These are phyloP conservation scores for Phyllostomus discolor DNA, from an alignment of 2,113 vertebrate species.

Conservation along the genomic window DNA sequence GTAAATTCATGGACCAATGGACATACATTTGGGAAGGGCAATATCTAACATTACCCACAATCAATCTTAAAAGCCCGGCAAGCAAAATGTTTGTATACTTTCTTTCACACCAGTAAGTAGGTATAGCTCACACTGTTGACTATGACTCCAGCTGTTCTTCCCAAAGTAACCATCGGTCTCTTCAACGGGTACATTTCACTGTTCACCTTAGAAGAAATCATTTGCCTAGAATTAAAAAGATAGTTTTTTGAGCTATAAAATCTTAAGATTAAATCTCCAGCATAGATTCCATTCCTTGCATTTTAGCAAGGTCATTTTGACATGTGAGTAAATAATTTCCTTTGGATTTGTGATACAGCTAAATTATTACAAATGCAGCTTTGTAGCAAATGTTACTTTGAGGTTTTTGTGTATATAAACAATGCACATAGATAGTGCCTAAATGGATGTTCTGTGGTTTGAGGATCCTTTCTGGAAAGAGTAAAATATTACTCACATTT, in stretches of 20 bases:
- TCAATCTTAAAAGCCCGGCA: background rate
- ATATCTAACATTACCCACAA: background rate
- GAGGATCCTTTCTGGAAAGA: constrained; percentile 41
- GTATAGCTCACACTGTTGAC: background rate
- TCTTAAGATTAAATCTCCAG: background rate
- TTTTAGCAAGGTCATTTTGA: constrained; percentile 17
- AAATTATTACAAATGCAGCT: constrained; percentile 33
- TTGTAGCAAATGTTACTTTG: constrained; percentile 44
- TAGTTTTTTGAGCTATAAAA: background rate
- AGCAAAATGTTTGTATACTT: background rate
- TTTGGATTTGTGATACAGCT: background rate
- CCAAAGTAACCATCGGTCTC: background rate
- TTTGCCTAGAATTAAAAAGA: background rate
- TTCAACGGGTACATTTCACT: background rate
- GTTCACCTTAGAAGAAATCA: background rate
- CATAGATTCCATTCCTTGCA: background rate
- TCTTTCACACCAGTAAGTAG: background rate
- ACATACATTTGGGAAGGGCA: background rate
- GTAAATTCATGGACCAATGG: background rate
- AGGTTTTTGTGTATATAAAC: constrained; percentile 25
- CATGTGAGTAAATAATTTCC: constrained; percentile 9
- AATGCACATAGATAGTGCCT: background rate
- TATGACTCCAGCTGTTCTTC: background rate
- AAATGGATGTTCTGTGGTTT: constrained; percentile 58
- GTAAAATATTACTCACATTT: constrained; percentile 32